Conservation (phyloP, 53 echinoderm and acorn worm species). For the Apostichopus leukothele region DNA sequence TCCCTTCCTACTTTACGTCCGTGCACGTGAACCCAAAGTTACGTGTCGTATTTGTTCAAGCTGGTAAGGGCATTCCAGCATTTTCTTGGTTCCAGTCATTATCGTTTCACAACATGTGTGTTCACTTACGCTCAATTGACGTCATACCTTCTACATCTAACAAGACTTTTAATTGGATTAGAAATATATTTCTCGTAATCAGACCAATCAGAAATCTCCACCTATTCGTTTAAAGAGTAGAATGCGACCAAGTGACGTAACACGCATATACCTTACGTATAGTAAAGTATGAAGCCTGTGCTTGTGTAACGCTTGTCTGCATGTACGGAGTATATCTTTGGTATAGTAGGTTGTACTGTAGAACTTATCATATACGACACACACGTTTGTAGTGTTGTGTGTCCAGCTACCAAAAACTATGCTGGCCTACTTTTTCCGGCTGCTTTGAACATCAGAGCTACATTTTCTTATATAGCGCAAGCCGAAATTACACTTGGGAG, state of each 20-base stretch:
- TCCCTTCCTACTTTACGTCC: not conserved
- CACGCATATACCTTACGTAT: not conserved
- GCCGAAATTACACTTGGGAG: not conserved
- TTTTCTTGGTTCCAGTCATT: no score
- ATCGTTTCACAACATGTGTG: not conserved
- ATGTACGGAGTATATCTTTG: not conserved
- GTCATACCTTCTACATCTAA: constrained; percentile 50
- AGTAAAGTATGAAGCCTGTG: no score
- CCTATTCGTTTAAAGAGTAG: constrained; percentile 33
- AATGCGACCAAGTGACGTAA: constrained; percentile 28
- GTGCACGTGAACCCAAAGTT: not conserved
- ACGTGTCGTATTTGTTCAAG: not conserved
- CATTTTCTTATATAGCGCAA: not conserved
- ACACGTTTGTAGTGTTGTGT: not conserved
- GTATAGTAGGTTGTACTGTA: not conserved
- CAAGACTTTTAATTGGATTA: constrained; percentile 54
- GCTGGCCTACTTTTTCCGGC: not conserved
- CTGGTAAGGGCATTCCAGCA: not conserved
- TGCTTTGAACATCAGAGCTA: not conserved
- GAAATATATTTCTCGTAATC: not conserved
- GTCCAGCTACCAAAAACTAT: constrained; percentile 17
- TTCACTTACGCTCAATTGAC: constrained; percentile 49
- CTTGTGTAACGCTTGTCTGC: not conserved
- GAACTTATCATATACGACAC: not conserved
- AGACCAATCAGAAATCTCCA: constrained; percentile 43